These are phyloP conservation scores for Sapayoa aenigma DNA, from an alignment of 2,113 vertebrate genomes.

Conservation along the genomic window DNA sequence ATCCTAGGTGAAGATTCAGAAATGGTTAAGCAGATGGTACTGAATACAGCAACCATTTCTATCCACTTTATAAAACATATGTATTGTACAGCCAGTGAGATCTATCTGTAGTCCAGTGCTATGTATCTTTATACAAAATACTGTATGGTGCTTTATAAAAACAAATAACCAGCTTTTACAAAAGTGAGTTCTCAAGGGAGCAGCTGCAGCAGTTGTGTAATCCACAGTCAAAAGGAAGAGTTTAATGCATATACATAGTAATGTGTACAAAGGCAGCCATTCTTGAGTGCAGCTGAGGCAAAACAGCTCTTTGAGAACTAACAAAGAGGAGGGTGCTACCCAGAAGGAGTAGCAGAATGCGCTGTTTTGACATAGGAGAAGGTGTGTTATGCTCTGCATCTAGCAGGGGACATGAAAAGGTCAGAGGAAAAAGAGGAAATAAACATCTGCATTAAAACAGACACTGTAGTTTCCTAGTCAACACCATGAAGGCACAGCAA, in stretches of 20 bases:
- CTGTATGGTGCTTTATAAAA: background rate
- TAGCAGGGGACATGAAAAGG: background rate
- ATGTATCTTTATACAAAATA: background rate
- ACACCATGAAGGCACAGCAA: background rate
- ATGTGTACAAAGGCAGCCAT: background rate
- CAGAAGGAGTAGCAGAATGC: background rate
- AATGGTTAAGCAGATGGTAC: conserved; percentile 8
- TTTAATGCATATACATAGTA: background rate
- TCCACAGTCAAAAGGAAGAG: background rate
- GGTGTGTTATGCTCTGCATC: background rate
- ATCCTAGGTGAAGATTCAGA: background rate
- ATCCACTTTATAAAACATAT: background rate
- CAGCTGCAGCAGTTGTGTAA: background rate
- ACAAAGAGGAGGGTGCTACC: background rate
- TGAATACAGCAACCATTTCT: background rate
- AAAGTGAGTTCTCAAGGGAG: background rate
- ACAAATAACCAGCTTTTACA: background rate
- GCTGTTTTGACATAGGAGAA: background rate
- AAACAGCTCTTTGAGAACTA: background rate
- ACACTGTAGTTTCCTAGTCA: background rate
- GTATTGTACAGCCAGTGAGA: background rate
- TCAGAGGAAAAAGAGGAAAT: background rate
- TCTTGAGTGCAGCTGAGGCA: background rate
- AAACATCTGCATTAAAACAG: background rate
- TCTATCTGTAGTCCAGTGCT: background rate